phyloP scores from a whole-genome alignment of 2,113 vertebrate genomes.

The Orthonyx spaldingii region DNA sequence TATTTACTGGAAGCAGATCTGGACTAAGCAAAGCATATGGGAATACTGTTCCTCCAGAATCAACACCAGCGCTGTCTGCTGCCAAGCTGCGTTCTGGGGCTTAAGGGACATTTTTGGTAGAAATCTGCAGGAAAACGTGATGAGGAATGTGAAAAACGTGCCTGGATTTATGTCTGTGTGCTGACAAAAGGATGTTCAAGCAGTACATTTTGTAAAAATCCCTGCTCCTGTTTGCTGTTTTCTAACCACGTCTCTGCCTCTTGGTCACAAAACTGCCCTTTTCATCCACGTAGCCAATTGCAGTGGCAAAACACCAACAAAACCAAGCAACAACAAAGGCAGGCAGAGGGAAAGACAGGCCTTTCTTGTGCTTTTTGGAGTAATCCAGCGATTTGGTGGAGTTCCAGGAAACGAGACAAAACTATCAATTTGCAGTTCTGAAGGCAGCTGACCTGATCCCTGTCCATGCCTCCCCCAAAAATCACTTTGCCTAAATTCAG shows the following conservation, averaged over 20 bases:
- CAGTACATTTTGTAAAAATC: neutral
- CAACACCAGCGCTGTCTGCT: neutral
- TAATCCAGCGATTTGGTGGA: neutral
- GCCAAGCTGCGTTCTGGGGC: neutral
- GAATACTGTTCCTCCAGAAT: slow-evolving; percentile 16
- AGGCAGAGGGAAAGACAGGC: neutral
- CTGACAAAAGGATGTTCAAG: neutral
- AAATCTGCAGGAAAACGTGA: slow-evolving; percentile 1
- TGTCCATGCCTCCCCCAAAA: neutral
- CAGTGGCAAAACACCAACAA: neutral
- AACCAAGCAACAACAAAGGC: neutral
- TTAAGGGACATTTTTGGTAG: neutral
- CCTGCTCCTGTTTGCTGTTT: neutral
- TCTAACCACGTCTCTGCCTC: neutral
- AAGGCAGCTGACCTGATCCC: neutral
- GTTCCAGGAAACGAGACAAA: neutral
- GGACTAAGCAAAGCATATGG: slow-evolving; percentile 16
- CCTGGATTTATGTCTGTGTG: neutral
- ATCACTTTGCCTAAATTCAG: neutral
- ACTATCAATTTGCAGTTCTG: neutral
- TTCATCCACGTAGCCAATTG: neutral
- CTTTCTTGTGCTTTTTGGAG: neutral
- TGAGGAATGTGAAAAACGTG: neutral
- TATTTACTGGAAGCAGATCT: slow-evolving; percentile 5
- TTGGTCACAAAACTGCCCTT: neutral